Conservation (phyloP, 2,113 vertebrate species). For the Ceyx margarethae region DNA sequence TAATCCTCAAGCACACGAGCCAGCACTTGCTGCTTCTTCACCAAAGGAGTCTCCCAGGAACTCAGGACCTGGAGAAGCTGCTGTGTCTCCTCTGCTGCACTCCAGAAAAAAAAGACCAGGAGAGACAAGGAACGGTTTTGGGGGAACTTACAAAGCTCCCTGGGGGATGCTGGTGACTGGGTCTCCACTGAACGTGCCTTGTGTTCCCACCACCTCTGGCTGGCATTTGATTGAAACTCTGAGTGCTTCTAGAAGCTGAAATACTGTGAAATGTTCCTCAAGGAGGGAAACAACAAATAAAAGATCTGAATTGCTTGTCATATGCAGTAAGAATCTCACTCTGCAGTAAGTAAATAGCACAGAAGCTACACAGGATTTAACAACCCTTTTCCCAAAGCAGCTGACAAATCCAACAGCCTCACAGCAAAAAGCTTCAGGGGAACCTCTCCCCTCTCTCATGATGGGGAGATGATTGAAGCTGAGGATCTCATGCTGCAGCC, state of each 20-base stretch:
- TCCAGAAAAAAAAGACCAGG: neutral
- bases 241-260: neutral
- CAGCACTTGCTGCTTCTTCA: slow-evolving; percentile 54
- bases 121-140: neutral
- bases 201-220: neutral
- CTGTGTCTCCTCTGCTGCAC: slow-evolving; percentile 26
- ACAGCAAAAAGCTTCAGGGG: neutral
- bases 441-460: neutral
- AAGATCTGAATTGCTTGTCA: neutral
- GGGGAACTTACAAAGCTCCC: neutral
- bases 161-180: neutral
- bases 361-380: neutral
- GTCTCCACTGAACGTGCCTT: neutral
- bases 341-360: neutral
- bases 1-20: slow-evolving; percentile 29
- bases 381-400: neutral
- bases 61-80: neutral
- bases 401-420: neutral
- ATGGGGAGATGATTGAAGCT: neutral
- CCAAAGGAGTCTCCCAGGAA: neutral
- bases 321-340: neutral
- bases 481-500: neutral
- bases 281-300: neutral
- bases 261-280: neutral
- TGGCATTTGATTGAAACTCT: neutral